Evolutionary conservation across 2,113 vertebrate species (phyloP), one percentile per base, ranked within the genome.

Genomic region (Eurypyga helias): DNA sequence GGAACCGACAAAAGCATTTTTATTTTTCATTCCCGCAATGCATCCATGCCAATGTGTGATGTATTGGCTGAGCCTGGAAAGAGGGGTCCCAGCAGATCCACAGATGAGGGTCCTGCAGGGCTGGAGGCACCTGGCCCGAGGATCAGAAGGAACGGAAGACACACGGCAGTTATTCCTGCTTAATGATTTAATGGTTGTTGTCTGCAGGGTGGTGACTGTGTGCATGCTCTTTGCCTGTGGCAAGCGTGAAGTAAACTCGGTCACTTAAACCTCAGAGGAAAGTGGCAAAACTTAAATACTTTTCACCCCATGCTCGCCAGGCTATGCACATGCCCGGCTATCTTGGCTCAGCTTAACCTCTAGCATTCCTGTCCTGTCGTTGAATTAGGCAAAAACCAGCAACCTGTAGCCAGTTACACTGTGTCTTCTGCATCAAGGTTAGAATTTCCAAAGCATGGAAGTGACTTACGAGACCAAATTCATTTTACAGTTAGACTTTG

Each of bases 391-490:
- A 58, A 90, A 45, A 75, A 77, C 17, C 23, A 46, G 41, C 28
- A 85, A 73, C 10, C n/a, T 81, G 54, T 80, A 69, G 24, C 81
- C 52, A n/a, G 43, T 58, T 77, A 54, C 24, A 43, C 71, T 20
- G 17, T 36, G 49, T 57, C 77, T 75, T 29, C 28, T 72, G 82
- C 60, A 91, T 60, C 71, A 90, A 87, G 48, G 34, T 67, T 29
- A 83, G 58, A 1, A 2, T 62, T 93, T 73, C 61, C 72, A 89
- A 89, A 69, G 62, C 52, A 60, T 29, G 17, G 38, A 52, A 67
- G 58, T 81, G 85, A 94, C 65, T 92, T 91, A 82, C 17, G 57
- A 73, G 83, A 81, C 13, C 34, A 86, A 93, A 86, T 84, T 89
- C 82, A 79, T 58, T 90, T 91, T 88, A 31, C 24, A 81, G 66